phyloP scores from a whole-genome alignment of 2,113 vertebrate genomes.

The Edolisoma coerulescens region DNA sequence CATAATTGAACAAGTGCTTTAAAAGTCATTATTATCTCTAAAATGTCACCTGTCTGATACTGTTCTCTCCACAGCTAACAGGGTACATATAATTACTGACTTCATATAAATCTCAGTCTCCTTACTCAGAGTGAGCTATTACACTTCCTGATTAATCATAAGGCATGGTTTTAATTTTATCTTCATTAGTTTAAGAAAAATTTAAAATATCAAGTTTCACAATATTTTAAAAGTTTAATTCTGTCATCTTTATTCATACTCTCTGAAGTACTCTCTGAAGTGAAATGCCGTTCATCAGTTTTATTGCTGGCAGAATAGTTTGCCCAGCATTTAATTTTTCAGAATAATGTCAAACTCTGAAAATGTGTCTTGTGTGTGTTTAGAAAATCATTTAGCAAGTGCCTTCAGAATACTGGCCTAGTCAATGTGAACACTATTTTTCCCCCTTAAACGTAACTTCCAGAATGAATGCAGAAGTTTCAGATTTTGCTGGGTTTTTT shows the following conservation, averaged over 20 bases:
- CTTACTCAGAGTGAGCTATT: neutral
- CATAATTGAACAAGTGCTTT: neutral
- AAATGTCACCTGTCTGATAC: slow-evolving; percentile 2
- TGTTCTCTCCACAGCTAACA: neutral
- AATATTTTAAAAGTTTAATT: slow-evolving; percentile 17
- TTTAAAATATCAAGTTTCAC: neutral
- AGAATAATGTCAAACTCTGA: neutral
- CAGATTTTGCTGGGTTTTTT: neutral
- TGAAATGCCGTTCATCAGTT: neutral
- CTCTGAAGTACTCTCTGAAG: neutral
- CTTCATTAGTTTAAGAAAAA: slow-evolving; percentile 14
- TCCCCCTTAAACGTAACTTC: neutral
- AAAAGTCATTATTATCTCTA: slow-evolving; percentile 7
- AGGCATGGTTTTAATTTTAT: neutral
- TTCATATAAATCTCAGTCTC: neutral
- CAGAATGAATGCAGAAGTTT: neutral
- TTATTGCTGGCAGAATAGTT: neutral
- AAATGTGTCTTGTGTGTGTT: neutral
- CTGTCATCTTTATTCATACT: neutral
- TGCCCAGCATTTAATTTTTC: neutral
- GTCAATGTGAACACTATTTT: neutral
- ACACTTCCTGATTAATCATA: slow-evolving; percentile 4
- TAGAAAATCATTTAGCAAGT: neutral
- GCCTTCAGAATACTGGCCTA: neutral
- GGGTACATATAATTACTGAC: neutral